These are phyloP conservation scores for Dasyornis broadbenti DNA, from an alignment of 2,113 vertebrate genomes.

Conservation along the genomic window DNA sequence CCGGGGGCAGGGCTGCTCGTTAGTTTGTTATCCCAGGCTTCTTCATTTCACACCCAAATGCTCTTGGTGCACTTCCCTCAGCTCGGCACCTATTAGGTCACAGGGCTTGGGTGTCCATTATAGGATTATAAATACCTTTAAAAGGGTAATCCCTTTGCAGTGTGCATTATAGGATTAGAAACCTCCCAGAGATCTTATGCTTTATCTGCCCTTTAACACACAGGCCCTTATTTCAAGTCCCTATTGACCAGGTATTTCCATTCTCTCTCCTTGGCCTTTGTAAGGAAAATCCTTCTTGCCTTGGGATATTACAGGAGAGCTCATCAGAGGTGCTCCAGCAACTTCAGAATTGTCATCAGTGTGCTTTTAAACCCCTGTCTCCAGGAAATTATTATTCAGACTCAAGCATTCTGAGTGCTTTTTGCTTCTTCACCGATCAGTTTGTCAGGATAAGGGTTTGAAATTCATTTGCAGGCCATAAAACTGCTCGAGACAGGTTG, in stretches of 20 bases:
- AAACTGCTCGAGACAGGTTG: background rate
- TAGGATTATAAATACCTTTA: slow-evolving; percentile 64
- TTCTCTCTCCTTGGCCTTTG: slow-evolving; percentile 46
- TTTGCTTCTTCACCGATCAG: background rate
- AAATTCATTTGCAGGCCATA: background rate
- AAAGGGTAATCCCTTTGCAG: slow-evolving; percentile 60
- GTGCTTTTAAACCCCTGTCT: background rate
- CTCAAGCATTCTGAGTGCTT: background rate
- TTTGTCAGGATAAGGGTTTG: background rate
- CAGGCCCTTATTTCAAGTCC: slow-evolving; percentile 56
- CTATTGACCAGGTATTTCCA: slow-evolving; percentile 43
- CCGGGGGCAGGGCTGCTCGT: slow-evolving; percentile 1
- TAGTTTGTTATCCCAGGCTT: slow-evolving; percentile 11
- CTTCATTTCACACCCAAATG: slow-evolving; percentile 52
- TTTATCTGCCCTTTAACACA: slow-evolving; percentile 63
- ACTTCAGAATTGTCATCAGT: background rate
- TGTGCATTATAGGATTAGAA: slow-evolving; percentile 60
- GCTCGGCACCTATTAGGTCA: slow-evolving; percentile 28
- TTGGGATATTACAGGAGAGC: background rate
- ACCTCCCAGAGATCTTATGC: slow-evolving; percentile 33
- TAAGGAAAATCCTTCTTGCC: slow-evolving; percentile 42
- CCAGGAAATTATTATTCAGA: background rate
- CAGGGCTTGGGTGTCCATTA: slow-evolving; percentile 50
- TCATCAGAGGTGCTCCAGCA: background rate
- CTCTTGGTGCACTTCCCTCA: slow-evolving; percentile 6